Evolutionary conservation across 1,140 invertebrate genomes (phyloP).

Genomic region (Microplitis demolitor): DNA sequence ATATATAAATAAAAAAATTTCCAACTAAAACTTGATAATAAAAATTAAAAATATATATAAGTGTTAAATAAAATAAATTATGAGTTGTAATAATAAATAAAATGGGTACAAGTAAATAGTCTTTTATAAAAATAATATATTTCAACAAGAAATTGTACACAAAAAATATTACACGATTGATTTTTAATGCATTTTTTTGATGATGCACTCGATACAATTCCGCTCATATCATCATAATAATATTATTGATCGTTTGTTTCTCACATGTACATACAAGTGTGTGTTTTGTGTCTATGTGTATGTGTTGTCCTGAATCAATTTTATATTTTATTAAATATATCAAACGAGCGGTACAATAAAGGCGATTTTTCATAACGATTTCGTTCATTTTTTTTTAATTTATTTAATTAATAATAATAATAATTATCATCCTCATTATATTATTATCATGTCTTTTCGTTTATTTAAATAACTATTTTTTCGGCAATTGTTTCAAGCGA

Average conservation of each 20-base stretch:
- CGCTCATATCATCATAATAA: not conserved
- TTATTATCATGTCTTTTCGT: not conserved
- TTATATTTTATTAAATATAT: not conserved
- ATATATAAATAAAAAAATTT: too few relatives aligned
- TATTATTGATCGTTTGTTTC: not conserved
- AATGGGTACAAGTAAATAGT: not conserved
- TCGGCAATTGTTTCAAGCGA: not conserved
- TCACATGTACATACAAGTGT: not conserved
- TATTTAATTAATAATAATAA: not conserved
- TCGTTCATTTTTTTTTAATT: not conserved
- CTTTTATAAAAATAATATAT: conserved; percentile 38
- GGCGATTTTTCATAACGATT: not conserved
- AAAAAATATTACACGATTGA: conserved; percentile 37
- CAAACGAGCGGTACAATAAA: not conserved
- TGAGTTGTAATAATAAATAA: not conserved
- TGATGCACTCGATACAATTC: conserved; percentile 25
- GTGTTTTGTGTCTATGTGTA: too few relatives aligned
- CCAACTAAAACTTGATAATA: too few relatives aligned
- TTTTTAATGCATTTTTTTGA: conserved; percentile 27
- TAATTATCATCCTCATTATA: not conserved
- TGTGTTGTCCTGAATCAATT: too few relatives aligned
- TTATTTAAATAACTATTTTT: not conserved
- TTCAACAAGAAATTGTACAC: conserved; percentile 38
- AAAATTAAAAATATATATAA: too few relatives aligned
- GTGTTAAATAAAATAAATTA: not conserved